Percentiles rank a stretch among this genome's conserved stretches.
Evolutionary conservation across 30 jellyfish, hydroid and myxozoan species (phyloP).

Genomic region (Hydractinia echinata): DNA sequence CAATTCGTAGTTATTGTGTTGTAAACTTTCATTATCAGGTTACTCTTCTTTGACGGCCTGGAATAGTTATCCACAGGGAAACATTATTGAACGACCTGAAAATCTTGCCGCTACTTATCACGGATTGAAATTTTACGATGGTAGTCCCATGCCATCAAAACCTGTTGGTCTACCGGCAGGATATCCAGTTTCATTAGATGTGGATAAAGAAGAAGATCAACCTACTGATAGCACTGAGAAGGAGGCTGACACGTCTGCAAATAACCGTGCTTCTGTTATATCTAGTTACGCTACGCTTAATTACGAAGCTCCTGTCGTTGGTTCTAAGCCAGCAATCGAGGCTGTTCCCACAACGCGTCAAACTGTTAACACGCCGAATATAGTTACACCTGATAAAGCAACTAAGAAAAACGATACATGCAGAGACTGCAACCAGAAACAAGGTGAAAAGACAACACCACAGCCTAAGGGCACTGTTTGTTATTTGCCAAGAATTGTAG

Average conservation of each 20-base stretch:
- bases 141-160: constrained; percentile 12
- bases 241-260: background rate
- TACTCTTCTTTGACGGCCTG: too few species aligned
- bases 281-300: background rate
- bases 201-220: constrained; percentile 16
- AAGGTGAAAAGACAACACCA: background rate
- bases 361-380: background rate
- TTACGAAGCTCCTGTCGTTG: background rate
- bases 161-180: constrained; percentile 13
- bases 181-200: constrained; percentile 26
- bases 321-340: background rate
- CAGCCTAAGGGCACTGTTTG: constrained; percentile 21
- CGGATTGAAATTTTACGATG: constrained; percentile 19
- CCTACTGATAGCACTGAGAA: background rate
- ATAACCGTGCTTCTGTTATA: background rate
- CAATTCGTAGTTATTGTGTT: too few species aligned
- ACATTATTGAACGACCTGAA: constrained; percentile 1
- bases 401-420: background rate
- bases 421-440: background rate
- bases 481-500: constrained; percentile 28
- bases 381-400: background rate
- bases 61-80: background rate
- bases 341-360: background rate
- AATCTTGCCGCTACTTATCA: constrained; percentile 26
- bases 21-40: too few species aligned